A percentile compares a stretch with the other conserved stretches of the same genome.
Conservation (phyloP, 2,797 vertebrate genomes). For the Eidolon dupreanum region DNA sequence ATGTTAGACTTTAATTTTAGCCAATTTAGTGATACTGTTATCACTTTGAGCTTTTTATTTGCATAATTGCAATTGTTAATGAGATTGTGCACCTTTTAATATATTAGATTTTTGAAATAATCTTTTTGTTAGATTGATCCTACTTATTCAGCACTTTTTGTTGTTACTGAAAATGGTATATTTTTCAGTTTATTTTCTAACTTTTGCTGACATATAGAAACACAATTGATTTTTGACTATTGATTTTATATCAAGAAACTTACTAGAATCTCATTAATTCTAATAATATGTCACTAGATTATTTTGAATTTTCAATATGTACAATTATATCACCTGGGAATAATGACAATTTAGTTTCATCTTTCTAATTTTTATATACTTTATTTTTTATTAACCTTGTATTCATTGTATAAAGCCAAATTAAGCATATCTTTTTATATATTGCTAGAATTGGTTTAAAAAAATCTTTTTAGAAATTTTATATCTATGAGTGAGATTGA, state of each 20-base stretch:
- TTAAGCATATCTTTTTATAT: not conserved
- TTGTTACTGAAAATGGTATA: not conserved
- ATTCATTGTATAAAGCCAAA: not conserved
- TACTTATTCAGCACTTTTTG: not conserved
- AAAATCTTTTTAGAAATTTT: not conserved
- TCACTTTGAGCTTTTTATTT: not conserved
- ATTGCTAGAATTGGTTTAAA: not conserved
- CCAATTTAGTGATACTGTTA: not conserved
- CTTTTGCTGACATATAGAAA: not conserved
- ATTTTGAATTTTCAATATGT: constrained; percentile 9
- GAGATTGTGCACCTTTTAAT: not conserved
- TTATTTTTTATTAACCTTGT: constrained; percentile 3
- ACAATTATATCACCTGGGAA: not conserved
- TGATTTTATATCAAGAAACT: not conserved
- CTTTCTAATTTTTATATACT: not conserved
- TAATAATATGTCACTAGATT: constrained; percentile 13
- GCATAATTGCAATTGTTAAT: not conserved
- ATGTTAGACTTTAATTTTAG: not conserved
- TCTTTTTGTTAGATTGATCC: not conserved
- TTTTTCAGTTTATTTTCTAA: not conserved
- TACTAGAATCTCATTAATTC: not conserved
- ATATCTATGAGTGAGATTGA: not conserved
- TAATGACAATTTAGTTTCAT: not conserved
- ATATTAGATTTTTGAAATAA: not conserved
- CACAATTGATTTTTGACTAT: not conserved